Conservation (phyloP, 2,888 invertebrate species). For the Polydrusus tereticollis region DNA sequence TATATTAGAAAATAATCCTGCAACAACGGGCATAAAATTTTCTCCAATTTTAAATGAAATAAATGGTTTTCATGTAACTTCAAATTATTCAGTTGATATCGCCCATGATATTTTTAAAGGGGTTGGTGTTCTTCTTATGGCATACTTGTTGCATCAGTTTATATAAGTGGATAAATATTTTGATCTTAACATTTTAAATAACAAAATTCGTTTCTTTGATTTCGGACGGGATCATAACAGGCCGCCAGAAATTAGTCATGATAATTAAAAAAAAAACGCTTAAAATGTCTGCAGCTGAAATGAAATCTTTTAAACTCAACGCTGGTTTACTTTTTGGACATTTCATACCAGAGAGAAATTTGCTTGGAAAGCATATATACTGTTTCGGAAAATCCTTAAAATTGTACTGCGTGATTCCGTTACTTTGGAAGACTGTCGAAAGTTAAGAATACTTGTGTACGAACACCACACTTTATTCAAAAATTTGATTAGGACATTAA, state of each 20-base stretch:
- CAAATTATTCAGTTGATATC: background rate
- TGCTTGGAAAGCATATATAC: conserved; percentile 37
- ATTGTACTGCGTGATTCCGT: conserved; percentile 27
- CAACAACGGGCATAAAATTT: background rate
- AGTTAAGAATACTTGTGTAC: conserved; percentile 20
- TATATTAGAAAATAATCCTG: conserved; percentile 15
- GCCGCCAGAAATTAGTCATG: conserved; percentile 31
- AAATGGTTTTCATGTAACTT: conserved; percentile 3
- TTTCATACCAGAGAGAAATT: conserved; percentile 29
- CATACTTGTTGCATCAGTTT: conserved; percentile 23
- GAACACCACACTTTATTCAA: conserved; percentile 34
- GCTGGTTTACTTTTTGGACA: conserved; percentile 36
- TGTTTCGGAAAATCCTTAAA: conserved; percentile 25
- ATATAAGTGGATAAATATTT: conserved; percentile 22
- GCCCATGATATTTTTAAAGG: conserved; percentile 43
- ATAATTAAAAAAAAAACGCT: conserved; percentile 41
- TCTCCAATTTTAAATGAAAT: conserved; percentile 4
- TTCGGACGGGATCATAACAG: conserved; percentile 27
- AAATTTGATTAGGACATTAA: conserved; percentile 5
- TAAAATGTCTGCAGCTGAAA: conserved; percentile 45
- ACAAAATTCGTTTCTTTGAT: conserved; percentile 29
- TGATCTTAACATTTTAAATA: conserved; percentile 34
- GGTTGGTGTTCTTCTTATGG: conserved; percentile 25
- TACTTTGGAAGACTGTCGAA: conserved; percentile 4
- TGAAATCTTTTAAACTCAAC: conserved; percentile 37